A percentile compares a stretch with the other conserved stretches of the same genome.
phyloP scores from a whole-genome alignment of 2,113 vertebrate genomes.

The Orcinus orca region DNA sequence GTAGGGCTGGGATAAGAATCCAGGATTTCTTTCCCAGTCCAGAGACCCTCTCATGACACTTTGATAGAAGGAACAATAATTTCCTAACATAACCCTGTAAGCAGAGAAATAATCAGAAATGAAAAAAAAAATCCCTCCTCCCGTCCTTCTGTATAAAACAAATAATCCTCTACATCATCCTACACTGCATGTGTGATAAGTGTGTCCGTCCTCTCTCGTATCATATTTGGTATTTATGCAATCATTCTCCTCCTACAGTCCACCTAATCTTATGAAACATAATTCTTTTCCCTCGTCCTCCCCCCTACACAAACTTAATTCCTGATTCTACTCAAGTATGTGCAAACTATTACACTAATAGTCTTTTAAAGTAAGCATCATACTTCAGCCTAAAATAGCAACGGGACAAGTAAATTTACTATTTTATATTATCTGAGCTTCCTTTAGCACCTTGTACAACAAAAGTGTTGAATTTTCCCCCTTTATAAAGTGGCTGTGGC shows the following conservation, averaged over 20 bases:
- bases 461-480: slow-evolving; percentile 48
- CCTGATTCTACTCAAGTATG: slow-evolving; percentile 65
- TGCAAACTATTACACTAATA: slow-evolving; percentile 44
- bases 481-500: slow-evolving; percentile 59
- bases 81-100: neutral
- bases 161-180: slow-evolving; percentile 62
- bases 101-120: slow-evolving; percentile 13
- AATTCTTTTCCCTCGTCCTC: slow-evolving; percentile 66
- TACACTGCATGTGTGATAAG: slow-evolving; percentile 11
- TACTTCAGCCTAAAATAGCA: neutral
- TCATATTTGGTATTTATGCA: slow-evolving; percentile 77
- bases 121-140: neutral
- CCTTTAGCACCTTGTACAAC: slow-evolving; percentile 66
- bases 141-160: slow-evolving; percentile 64
- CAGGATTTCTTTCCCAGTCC: neutral
- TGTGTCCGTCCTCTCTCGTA: slow-evolving; percentile 54
- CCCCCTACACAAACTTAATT: slow-evolving; percentile 76
- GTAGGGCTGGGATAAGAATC: neutral
- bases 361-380: slow-evolving; percentile 45
- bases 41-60: neutral
- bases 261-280: slow-evolving; percentile 78
- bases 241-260: slow-evolving; percentile 77
- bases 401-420: slow-evolving; percentile 8
- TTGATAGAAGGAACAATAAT: neutral
- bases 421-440: slow-evolving; percentile 5